A percentile compares a stretch with the other conserved stretches of the same genome.
Evolutionary conservation across 2,797 vertebrate species (phyloP).

Genomic region (Anomalospiza imberbis): DNA sequence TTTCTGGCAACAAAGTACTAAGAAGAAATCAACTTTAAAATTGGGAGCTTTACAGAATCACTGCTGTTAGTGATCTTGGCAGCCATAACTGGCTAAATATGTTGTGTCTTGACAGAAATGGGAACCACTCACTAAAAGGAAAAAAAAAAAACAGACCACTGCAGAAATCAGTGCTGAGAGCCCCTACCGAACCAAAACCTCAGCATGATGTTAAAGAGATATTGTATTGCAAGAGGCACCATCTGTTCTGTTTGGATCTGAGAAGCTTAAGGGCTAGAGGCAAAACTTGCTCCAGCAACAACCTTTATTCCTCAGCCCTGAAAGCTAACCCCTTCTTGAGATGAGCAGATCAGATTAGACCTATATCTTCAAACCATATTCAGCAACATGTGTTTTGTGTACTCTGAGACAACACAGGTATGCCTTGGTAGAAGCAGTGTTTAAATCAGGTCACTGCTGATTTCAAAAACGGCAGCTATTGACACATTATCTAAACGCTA

Average conservation of each 20-base stretch:
- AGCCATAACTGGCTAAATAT: neutral
- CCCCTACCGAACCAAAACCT: neutral
- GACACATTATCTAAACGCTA: neutral
- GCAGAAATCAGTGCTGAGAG: neutral
- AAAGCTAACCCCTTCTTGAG: neutral
- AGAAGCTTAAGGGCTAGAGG: neutral
- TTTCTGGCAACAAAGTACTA: neutral
- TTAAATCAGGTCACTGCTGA: neutral
- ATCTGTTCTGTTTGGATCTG: neutral
- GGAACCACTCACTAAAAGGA: neutral
- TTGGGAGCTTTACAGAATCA: neutral
- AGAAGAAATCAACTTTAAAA: neutral
- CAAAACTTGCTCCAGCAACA: neutral
- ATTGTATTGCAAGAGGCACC: neutral
- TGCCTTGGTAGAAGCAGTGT: neutral
- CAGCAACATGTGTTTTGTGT: neutral
- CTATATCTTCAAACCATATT: neutral
- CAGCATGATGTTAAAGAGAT: neutral
- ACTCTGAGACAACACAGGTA: fast-evolving
- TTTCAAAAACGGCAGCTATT: neutral
- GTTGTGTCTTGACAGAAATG: neutral
- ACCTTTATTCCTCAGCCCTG: neutral
- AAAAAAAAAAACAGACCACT: neutral
- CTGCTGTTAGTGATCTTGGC: neutral
- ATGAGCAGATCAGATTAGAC: neutral